A percentile compares a stretch with the other conserved stretches of the same genome.
These are phyloP conservation scores for Astropecten irregularis DNA, from an alignment of 53 echinoderm and acorn worm genomes.

Conservation along the genomic window DNA sequence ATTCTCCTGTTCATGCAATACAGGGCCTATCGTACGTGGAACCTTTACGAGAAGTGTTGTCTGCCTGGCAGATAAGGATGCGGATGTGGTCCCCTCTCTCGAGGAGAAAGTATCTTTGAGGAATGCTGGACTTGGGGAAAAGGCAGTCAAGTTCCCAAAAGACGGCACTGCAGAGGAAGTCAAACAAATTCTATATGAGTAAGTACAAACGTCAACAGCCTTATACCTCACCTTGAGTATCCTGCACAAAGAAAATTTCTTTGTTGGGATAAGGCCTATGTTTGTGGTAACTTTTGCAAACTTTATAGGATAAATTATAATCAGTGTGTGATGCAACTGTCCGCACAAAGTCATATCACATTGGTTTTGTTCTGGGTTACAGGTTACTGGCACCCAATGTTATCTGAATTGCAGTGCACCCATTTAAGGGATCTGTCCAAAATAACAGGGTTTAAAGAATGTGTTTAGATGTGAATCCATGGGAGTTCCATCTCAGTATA, in stretches of 20 bases:
- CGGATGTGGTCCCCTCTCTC: neutral
- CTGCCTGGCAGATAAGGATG: slow-evolving; percentile 4
- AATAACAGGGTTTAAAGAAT: neutral
- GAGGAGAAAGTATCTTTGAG: neutral
- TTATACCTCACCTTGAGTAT: neutral
- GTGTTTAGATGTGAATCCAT: neutral
- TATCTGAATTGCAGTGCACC: too few relatives aligned
- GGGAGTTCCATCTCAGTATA: neutral
- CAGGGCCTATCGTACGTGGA: slow-evolving; percentile 16
- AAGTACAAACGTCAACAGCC: slow-evolving; percentile 9
- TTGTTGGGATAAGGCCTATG: neutral
- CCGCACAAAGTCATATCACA: neutral
- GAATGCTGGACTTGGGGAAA: slow-evolving; percentile 9
- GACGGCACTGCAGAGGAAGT: neutral
- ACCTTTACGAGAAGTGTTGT: neutral
- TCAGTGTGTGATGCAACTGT: neutral
- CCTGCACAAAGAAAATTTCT: neutral
- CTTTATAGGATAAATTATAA: neutral
- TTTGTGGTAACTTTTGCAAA: neutral
- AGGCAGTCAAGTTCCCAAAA: neutral
- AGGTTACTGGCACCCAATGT: too few relatives aligned
- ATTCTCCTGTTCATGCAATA: too few relatives aligned
- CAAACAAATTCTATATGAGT: neutral
- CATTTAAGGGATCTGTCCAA: neutral
- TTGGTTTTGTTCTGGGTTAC: neutral